Conservation (phyloP, 2,888 invertebrate species). For the Yponomeuta plumbellus region DNA sequence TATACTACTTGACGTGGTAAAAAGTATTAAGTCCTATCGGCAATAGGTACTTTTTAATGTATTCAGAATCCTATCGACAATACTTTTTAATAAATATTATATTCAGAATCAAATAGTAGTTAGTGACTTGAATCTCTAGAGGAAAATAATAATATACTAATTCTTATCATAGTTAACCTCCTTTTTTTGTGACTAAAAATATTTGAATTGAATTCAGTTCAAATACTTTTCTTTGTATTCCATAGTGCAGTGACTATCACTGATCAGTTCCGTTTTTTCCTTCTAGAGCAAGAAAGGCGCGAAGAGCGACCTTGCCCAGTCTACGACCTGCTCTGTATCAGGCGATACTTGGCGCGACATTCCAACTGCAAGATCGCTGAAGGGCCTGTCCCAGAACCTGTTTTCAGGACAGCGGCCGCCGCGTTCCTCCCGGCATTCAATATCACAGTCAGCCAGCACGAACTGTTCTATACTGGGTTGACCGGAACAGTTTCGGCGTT, state of each 20-base stretch:
- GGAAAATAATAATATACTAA: too few relatives aligned
- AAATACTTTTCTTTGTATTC: too few relatives aligned
- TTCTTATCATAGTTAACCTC: too few relatives aligned
- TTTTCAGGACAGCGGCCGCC: constrained; percentile 21
- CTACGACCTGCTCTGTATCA: constrained; percentile 24
- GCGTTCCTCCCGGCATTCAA: constrained; percentile 26
- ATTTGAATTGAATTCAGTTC: too few relatives aligned
- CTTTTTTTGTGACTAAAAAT: too few relatives aligned
- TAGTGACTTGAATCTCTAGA: too few relatives aligned
- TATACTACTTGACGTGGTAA: too few relatives aligned
- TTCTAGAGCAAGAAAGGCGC: constrained; percentile 6
- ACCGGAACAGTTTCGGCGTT: constrained; percentile 35
- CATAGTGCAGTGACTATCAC: not conserved
- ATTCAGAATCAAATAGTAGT: too few relatives aligned
- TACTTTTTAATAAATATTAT: too few relatives aligned
- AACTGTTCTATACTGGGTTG: constrained; percentile 28
- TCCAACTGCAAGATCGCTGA: constrained; percentile 19
- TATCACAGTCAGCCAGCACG: constrained; percentile 24
- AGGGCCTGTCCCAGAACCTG: constrained; percentile 27
- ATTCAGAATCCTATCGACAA: too few relatives aligned
- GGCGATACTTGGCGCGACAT: constrained; percentile 23
- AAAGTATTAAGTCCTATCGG: too few relatives aligned
- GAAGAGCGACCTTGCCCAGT: constrained; percentile 21
- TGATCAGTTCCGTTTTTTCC: not conserved
- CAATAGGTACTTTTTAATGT: too few relatives aligned